phyloP scores from a whole-genome alignment of 1,140 invertebrate genomes.

The Tetragnatha versicolor region DNA sequence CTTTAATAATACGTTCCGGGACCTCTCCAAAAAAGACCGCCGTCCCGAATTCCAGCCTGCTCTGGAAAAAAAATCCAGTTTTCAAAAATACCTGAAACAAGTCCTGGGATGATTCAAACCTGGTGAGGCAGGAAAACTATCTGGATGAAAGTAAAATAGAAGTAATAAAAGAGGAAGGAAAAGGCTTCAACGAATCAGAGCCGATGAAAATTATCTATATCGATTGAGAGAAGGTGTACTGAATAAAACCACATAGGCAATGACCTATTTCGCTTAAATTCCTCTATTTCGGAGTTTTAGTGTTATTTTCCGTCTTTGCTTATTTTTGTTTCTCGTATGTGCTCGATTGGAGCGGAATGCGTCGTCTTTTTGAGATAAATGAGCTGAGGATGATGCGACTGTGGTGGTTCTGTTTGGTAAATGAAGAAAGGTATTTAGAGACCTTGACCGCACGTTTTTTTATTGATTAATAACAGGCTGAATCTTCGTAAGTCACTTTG shows the following conservation, averaged over 20 bases:
- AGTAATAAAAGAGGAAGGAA: not conserved
- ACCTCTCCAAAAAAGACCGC: no score
- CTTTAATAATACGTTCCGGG: no score
- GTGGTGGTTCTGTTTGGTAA: not conserved
- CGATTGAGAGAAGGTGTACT: constrained; percentile 1
- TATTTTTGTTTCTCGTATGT: not conserved
- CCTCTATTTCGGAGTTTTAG: constrained; percentile 1
- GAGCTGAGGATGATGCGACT: not conserved
- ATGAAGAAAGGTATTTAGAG: no score
- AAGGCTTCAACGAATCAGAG: constrained; percentile 20
- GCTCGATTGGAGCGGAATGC: constrained; percentile 12
- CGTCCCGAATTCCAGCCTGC: no score
- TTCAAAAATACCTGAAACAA: constrained; percentile 26
- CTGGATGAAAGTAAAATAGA: not conserved
- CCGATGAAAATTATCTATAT: constrained; percentile 28
- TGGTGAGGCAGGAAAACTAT: not conserved
- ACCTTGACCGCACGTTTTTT: no score
- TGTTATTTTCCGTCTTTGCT: not conserved
- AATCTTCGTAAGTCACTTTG: no score
- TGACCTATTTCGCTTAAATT: constrained; percentile 29
- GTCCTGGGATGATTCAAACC: constrained; percentile 1
- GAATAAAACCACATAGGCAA: not conserved
- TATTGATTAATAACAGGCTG: no score
- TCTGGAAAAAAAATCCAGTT: no score
- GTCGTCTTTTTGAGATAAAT: constrained; percentile 24